Evolutionary conservation across 2,113 vertebrate genomes (phyloP).

Genomic region (Hemiscyllium ocellatum): DNA sequence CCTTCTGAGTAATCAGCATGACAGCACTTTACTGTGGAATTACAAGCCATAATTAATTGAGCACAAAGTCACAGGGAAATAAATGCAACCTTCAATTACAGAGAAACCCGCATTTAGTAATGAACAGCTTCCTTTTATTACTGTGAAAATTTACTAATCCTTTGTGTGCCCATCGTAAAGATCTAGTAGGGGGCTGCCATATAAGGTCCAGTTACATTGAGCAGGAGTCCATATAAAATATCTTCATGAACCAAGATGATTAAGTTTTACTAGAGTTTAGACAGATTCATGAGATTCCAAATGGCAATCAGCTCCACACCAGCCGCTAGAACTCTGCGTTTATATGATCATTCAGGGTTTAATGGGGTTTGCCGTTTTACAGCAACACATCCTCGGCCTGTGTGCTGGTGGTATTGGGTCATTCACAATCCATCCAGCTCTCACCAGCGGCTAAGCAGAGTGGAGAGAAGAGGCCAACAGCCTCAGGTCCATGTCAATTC

Average conservation of each 20-base stretch:
- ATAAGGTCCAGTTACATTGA: background rate
- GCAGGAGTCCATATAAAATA: background rate
- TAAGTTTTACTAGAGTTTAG: background rate
- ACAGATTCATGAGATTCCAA: background rate
- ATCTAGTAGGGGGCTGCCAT: background rate
- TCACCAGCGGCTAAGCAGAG: background rate
- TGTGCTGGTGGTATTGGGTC: background rate
- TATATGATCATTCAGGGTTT: background rate
- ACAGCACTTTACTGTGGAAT: background rate
- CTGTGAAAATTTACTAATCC: background rate
- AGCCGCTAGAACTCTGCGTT: background rate
- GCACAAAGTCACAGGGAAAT: background rate
- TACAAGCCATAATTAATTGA: background rate
- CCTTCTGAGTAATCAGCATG: background rate
- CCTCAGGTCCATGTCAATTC: background rate
- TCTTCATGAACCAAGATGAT: background rate
- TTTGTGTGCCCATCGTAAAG: background rate
- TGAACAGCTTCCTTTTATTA: background rate
- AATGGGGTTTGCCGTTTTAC: background rate
- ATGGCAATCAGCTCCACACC: background rate
- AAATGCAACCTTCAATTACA: background rate
- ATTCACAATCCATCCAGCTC: background rate
- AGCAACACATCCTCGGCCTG: background rate
- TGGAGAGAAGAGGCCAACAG: background rate
- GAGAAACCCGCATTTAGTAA: background rate